These are phyloP conservation scores for Hemibagrus guttatus DNA, from an alignment of 2,797 vertebrate genomes.

Conservation along the genomic window DNA sequence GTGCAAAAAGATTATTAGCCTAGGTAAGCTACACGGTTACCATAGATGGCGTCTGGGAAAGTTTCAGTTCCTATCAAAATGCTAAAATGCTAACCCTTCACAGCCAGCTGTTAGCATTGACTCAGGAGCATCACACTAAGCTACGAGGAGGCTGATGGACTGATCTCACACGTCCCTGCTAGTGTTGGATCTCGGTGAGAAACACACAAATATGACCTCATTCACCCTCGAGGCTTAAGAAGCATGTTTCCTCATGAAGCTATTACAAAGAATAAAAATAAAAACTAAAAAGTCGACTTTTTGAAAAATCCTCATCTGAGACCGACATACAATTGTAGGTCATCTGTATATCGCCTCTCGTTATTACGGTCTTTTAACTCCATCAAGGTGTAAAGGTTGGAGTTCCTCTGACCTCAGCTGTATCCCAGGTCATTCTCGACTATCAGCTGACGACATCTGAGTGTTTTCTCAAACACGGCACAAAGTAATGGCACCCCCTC, in stretches of 20 bases:
- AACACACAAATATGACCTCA: constrained; percentile 49
- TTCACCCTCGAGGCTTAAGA: constrained; percentile 1
- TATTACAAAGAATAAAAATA: too few species aligned
- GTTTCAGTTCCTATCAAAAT: neutral
- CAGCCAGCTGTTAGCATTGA: constrained; percentile 42
- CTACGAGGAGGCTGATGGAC: constrained; percentile 1
- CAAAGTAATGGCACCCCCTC: neutral
- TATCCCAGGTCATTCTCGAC: neutral
- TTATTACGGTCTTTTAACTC: neutral
- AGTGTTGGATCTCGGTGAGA: constrained; percentile 34
- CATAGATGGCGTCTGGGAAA: neutral
- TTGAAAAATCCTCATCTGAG: neutral
- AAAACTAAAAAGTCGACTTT: constrained; percentile 43
- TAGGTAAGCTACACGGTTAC: neutral
- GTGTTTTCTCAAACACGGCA: neutral
- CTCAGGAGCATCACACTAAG: constrained; percentile 6
- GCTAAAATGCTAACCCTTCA: constrained; percentile 44
- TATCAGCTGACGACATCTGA: neutral
- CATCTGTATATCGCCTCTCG: neutral
- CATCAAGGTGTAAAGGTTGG: too few species aligned
- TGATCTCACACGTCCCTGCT: constrained; percentile 32
- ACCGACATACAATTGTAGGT: neutral
- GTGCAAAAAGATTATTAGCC: neutral
- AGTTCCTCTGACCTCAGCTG: neutral
- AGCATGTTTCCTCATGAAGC: constrained; percentile 11